Evolutionary conservation across 2,888 invertebrate species (phyloP).

Genomic region (Mystacides longicornis): DNA sequence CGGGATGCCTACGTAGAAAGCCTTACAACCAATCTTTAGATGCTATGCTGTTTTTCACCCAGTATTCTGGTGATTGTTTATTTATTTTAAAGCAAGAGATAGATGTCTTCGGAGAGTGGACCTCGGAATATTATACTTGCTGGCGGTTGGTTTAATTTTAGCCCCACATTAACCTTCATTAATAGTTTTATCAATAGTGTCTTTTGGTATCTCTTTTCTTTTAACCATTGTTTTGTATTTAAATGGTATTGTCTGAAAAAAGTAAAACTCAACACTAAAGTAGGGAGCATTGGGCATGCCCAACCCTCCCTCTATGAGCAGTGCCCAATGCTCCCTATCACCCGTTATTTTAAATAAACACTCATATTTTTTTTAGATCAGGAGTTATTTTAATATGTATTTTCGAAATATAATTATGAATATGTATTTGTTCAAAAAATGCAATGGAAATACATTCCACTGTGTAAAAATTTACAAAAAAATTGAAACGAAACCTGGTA

Average conservation of each 20-base stretch:
- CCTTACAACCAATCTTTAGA: slow-evolving; percentile 2
- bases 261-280: neutral
- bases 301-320: slow-evolving; percentile 2
- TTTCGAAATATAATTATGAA: neutral
- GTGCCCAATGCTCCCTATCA: slow-evolving; percentile 6
- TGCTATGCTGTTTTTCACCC: neutral
- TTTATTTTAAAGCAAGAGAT: no score
- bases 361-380: neutral
- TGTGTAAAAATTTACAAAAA: no score
- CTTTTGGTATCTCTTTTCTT: neutral
- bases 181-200: neutral
- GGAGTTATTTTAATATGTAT: neutral
- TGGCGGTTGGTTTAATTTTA: slow-evolving; percentile 5
- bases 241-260: neutral
- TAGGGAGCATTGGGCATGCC: slow-evolving; percentile 2
- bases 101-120: slow-evolving; percentile 2
- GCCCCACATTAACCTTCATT: neutral
- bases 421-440: neutral
- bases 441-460: neutral
- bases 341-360: neutral
- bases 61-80: neutral
- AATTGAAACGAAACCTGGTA: no score
- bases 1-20: neutral
- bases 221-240: neutral
- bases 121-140: slow-evolving; percentile 2